Evolutionary conservation across 1,140 invertebrate genomes (phyloP), one percentile per base, ranked within the genome.

Genomic region (Bombus waltoni): DNA sequence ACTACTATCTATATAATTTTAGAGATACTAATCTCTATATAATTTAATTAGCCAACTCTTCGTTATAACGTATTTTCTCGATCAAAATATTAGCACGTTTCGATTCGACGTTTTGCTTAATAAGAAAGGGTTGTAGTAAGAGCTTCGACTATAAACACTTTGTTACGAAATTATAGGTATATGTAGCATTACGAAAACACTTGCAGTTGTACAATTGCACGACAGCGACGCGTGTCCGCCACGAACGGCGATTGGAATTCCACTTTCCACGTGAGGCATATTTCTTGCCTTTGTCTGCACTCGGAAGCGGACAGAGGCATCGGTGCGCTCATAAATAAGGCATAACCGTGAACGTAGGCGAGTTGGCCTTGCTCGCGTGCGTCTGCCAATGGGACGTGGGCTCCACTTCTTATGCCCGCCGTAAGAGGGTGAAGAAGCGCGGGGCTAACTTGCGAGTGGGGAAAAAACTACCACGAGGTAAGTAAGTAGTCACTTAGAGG

Each of bases 341-440:
- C 71, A 81, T 81, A 85, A 81, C 78, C 70, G 77, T 73, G 77
- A 80, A 72, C 77, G 57, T 85, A 81, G 78, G 78, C 83, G 83
- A 73, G 42, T 22, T 5, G 10, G 42, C 35, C 32, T 32, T 11
- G 42, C 32, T 53, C 40, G 83, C 62, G 76, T 62, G 76, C 66
- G 47, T 78, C 28, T 47, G 1, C 32, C 32, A 11, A 47, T 47
- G n/a, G 35, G 53, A 83, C 35, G 35, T 53, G 47, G 40, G 75
- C 42, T 42, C 75, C 5, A 25, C 25, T 76, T 83, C 47, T 70
- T 44, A 32, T 13, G 57, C 15, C 5, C 53, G 15, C 75, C 28
- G 13, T 28, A 18, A 47, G 65, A 75, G 74, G 65, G 47, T 47
- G 66, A 70, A 70, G 35, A 22, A 68, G 82, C 38, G 11, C 10